phyloP scores from a whole-genome alignment of 2,797 vertebrate species.

The Sphenodon punctatus region DNA sequence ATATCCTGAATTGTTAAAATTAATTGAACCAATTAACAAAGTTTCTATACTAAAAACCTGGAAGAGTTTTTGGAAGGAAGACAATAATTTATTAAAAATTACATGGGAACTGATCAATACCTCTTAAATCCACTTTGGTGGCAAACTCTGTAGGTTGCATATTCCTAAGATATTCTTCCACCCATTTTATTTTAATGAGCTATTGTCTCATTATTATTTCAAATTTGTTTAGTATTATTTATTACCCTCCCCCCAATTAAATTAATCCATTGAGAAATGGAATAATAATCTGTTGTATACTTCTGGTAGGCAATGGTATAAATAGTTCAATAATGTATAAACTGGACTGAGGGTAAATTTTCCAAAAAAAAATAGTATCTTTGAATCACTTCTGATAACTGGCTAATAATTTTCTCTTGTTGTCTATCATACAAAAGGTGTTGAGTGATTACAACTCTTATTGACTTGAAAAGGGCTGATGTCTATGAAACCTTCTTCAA shows the following conservation, averaged over 20 bases:
- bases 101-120: constrained; percentile 56
- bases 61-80: constrained; percentile 11
- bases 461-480: not conserved
- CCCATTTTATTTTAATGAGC: constrained; percentile 21
- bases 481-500: not conserved
- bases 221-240: constrained; percentile 45
- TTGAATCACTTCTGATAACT: constrained; percentile 5
- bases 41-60: not conserved
- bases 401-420: not conserved
- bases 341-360: constrained; percentile 9
- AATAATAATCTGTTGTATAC: constrained; percentile 20
- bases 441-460: not conserved
- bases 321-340: constrained; percentile 6
- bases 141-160: constrained; percentile 56
- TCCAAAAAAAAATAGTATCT: not conserved
- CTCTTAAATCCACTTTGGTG: constrained; percentile 64
- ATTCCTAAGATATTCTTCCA: constrained; percentile 62
- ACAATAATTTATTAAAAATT: constrained; percentile 60
- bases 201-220: constrained; percentile 38
- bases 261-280: constrained; percentile 54
- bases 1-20: constrained; percentile 5
- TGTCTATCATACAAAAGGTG: not conserved
- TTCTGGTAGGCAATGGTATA: constrained; percentile 16
- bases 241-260: constrained; percentile 57
- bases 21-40: constrained; percentile 41